Base-by-base conservation (phyloP, 2,113 vertebrate species). In the Collichthys lucidus region DNA sequence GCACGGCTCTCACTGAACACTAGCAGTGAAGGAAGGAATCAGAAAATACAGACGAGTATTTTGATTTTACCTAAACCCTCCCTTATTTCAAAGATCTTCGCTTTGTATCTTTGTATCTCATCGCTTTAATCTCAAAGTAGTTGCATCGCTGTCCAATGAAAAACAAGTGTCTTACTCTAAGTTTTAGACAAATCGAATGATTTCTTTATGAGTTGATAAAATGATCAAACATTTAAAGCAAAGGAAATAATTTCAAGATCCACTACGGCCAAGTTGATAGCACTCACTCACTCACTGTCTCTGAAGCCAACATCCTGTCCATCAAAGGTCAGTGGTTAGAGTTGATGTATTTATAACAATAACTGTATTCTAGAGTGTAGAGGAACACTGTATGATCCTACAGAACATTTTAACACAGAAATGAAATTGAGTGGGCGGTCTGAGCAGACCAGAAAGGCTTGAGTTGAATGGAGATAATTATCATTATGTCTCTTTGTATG, bases 391-490 rank as follows among this genome's bases (percentile, higher is more conserved):
- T 11, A 67, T 24, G 35, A 47, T 42, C 61, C 26, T 42, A n/a
- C 31, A 8, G 63, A 64, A 24, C 4, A 74, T 12, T 63, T 70
- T 24, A 52, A 71, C 82, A 55, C 2, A 5, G 16, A 49, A 49
- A 22, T 52, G 65, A 52, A 63, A 22, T 0, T 17, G 35, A 71
- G 6, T 71, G 44, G 75, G 64, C 42, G n/a, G 14, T 16, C 66
- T 44, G n/a, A 26, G 47, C 22, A 67, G 62, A 40, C 8, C 61
- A 79, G 55, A 57, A 26, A 35, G 53, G 46, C 40, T 73, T 11
- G 3, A 73, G 47, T 14, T 79, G 70, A 79, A 82, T 50, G 20
- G n/a, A 14, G 70, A 66, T 84, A 24, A 78, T 75, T 82, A 73
- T 31, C 29, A 11, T 47, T 57, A 19, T 29, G 56, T 66, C 20